Conservation (phyloP, 1,140 invertebrate genomes). For the Adelges cooleyi region DNA sequence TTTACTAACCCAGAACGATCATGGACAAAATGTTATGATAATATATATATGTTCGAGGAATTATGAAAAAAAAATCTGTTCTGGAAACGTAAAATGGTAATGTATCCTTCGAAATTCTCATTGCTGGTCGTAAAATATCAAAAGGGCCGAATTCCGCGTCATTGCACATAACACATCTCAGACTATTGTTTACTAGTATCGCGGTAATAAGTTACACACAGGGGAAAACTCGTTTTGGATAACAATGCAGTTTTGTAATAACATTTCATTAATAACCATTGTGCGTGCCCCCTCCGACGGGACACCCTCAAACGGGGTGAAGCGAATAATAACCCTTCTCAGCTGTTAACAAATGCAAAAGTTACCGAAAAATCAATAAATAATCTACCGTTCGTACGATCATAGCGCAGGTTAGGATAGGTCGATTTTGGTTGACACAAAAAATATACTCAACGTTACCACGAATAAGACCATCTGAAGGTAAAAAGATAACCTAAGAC, state of each 20-base stretch:
- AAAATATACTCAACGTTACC: too few relatives aligned
- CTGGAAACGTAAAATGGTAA: background rate
- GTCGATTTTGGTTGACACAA: too few relatives aligned
- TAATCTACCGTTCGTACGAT: too few relatives aligned
- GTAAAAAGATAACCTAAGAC: too few relatives aligned
- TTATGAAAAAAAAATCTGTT: background rate
- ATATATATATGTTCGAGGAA: too few relatives aligned
- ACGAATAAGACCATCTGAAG: too few relatives aligned
- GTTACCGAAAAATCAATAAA: background rate
- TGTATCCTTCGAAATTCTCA: background rate
- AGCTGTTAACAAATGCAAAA: background rate
- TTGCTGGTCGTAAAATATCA: background rate
- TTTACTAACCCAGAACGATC: slow-evolving; percentile 3
- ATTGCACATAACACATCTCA: background rate
- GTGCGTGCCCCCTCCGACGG: background rate
- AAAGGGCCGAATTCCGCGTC: background rate
- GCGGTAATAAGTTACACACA: background rate
- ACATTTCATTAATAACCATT: slow-evolving; percentile 22
- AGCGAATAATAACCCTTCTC: background rate
- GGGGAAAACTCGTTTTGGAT: slow-evolving; percentile 2
- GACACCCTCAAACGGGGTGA: background rate
- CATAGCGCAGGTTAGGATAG: too few relatives aligned
- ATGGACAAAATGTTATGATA: background rate
- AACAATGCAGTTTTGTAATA: background rate
- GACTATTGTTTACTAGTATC: too few relatives aligned